phyloP scores from a whole-genome alignment of 2,888 invertebrate species.

The Euplexia lucipara region DNA sequence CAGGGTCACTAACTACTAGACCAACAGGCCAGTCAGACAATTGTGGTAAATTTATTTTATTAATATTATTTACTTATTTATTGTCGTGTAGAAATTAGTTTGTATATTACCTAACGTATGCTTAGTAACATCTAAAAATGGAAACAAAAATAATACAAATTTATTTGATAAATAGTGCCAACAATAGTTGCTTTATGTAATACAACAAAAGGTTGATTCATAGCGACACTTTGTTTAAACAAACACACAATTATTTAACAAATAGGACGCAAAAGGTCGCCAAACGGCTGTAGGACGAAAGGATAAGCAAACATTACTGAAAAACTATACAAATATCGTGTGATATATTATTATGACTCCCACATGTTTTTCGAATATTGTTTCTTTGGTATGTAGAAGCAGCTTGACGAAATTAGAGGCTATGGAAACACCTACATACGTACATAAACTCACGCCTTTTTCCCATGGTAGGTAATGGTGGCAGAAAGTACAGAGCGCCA shows the following conservation, averaged over 20 bases:
- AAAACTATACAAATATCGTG: constrained; percentile 31
- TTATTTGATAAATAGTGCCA: constrained; percentile 29
- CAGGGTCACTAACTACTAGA: too few species aligned
- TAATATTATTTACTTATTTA: too few species aligned
- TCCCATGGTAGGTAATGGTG: too few species aligned
- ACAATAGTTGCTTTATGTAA: constrained; percentile 35
- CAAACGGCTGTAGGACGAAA: constrained; percentile 42
- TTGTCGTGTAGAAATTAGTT: too few species aligned
- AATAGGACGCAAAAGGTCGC: constrained; percentile 48
- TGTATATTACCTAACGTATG: too few species aligned
- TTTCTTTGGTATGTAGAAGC: constrained; percentile 3
- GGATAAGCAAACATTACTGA: constrained; percentile 49
- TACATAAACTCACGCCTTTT: too few species aligned
- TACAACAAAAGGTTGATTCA: constrained; percentile 55
- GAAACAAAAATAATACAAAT: constrained; percentile 22
- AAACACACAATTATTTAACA: constrained; percentile 42
- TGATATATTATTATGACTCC: constrained; percentile 10
- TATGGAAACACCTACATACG: too few species aligned
- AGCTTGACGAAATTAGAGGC: neutral
- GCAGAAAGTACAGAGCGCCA: too few species aligned
- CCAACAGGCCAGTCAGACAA: too few species aligned
- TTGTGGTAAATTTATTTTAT: too few species aligned
- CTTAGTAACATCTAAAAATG: constrained; percentile 22
- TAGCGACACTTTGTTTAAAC: constrained; percentile 48
- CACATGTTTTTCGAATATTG: constrained; percentile 27